phyloP scores from a whole-genome alignment of 1,140 invertebrate genomes.

The Polypedilum vanderplanki region DNA sequence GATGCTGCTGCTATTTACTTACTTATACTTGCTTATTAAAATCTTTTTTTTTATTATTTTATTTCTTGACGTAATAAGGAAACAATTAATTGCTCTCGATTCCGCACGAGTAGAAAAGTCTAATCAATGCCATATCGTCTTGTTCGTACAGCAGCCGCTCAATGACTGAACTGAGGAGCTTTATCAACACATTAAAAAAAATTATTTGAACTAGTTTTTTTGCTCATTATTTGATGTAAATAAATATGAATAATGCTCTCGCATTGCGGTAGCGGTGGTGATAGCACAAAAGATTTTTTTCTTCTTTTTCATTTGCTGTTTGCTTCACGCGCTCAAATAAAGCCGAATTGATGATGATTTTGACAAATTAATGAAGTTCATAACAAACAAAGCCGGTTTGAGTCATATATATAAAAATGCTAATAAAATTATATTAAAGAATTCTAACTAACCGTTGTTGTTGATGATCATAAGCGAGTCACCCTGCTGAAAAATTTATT shows the following conservation, averaged over 20 bases:
- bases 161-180: neutral
- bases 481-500: neutral
- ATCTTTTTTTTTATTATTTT: neutral
- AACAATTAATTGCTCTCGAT: constrained; percentile 25
- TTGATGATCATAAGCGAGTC: neutral
- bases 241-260: neutral
- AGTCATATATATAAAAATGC: neutral
- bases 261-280: no score
- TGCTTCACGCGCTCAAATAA: no score
- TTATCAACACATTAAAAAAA: no score
- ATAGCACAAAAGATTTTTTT: no score
- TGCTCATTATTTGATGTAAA: neutral
- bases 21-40: neutral
- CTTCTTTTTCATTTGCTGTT: no score
- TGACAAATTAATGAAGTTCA: constrained; percentile 18
- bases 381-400: constrained; percentile 1
- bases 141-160: neutral
- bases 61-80: constrained; percentile 23
- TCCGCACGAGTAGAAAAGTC: constrained; percentile 21
- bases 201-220: neutral
- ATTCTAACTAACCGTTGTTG: constrained; percentile 1
- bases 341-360: neutral
- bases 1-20: neutral
- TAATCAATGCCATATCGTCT: neutral
- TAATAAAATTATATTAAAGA: neutral